Evolutionary conservation across 1,140 invertebrate species (phyloP), one percentile per base, ranked within the genome.

Genomic region (Formica selysi): DNA sequence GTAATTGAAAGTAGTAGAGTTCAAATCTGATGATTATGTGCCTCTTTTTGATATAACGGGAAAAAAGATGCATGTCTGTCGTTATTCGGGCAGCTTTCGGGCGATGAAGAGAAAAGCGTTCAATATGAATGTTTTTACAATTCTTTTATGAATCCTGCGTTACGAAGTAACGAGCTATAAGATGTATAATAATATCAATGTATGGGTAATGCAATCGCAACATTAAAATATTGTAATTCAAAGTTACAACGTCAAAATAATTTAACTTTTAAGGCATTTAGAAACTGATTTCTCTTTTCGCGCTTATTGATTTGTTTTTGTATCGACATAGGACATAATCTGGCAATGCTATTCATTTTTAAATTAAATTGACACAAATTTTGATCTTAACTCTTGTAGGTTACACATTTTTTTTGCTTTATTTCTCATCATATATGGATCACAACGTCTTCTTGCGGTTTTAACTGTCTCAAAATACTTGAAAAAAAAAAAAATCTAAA

Each of bases 1-100:
- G 26, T 29, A 41, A 51, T 51, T 51, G 86, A 85, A 89, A 89
- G 62, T 89, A 80, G 68, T 64, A 59, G 70, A 57, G 16, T 81
- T 74, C 44, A 19, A 19, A 51, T 51, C 26, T 59, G 59, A 57
- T 44, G n/a, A n/a, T 26, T 62, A 32, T 59, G 13, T 22, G 8
- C 57, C 59, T 79, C 59, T 74, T 38, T 51, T 44, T 54, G 44
- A 11, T 59, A 4, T 29, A 73, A 54, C 22, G 78, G 1, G 65
- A 16, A 78, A 80, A 57, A 70, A 68, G 38, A 38, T 16, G 44
- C 64, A n/a, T 38, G 16, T 32, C 22, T 44, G 48, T 70, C 44
- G 78, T 64, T 70, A 51, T 44, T 68, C 13, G 61, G 5, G 4
- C 26, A 29, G 13, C 36, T 68, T n/a, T 68, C 67, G 26, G 19